phyloP scores from a whole-genome alignment of 1,140 invertebrate genomes.

The Acyrthosiphon pisum region DNA sequence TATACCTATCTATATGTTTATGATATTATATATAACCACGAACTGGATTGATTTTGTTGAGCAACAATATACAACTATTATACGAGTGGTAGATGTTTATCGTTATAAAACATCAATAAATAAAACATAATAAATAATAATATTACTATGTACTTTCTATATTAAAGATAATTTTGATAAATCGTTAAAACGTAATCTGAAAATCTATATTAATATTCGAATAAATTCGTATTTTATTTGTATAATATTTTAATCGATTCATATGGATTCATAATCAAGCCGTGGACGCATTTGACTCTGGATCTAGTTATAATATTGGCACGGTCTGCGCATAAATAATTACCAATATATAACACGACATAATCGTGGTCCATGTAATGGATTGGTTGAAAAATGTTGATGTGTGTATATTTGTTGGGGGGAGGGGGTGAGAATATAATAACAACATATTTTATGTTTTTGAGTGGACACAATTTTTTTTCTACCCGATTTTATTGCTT shows the following conservation, averaged over 20 bases:
- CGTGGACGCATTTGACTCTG: background rate
- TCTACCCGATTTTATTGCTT: no score
- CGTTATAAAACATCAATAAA: constrained; percentile 38
- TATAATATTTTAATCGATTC: background rate
- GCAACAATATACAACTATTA: constrained; percentile 43
- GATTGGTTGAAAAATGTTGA: background rate
- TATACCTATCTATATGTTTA: background rate
- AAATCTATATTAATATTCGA: background rate
- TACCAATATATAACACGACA: background rate
- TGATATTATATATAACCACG: constrained; percentile 14
- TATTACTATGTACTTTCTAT: constrained; percentile 23
- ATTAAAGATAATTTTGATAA: constrained; percentile 39
- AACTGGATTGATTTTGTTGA: constrained; percentile 44
- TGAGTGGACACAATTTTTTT: no score
- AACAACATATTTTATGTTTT: no score
- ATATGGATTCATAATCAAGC: background rate
- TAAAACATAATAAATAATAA: constrained; percentile 35
- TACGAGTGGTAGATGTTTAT: constrained; percentile 41
- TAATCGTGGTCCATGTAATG: background rate
- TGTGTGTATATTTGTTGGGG: no score
- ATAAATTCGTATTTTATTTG: background rate
- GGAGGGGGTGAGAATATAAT: no score
- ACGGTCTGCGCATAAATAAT: background rate
- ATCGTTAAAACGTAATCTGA: background rate
- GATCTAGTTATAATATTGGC: background rate